phyloP scores from a whole-genome alignment of 2,888 invertebrate species.

The Clitarchus hookeri region DNA sequence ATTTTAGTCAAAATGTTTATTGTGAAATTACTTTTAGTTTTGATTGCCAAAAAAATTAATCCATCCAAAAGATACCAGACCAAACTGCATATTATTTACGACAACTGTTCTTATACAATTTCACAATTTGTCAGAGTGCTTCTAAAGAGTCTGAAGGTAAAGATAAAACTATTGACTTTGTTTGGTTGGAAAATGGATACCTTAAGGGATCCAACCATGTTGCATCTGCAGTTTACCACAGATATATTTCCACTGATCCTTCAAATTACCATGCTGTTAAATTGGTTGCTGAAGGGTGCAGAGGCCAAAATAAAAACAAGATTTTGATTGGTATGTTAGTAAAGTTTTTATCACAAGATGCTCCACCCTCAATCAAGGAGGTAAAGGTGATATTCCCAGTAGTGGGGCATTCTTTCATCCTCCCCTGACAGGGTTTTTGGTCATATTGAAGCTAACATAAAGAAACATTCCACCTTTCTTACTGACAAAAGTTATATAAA shows the following conservation, averaged over 20 bases:
- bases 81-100: too few species aligned
- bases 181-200: too few species aligned
- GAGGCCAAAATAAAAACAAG: not conserved
- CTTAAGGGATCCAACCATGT: too few species aligned
- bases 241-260: not conserved
- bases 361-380: not conserved
- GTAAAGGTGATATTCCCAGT: not conserved
- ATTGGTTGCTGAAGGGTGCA: not conserved
- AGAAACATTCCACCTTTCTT: slow-evolving; percentile 10
- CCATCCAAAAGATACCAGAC: too few species aligned
- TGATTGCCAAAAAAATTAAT: too few species aligned
- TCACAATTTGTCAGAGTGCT: too few species aligned
- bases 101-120: too few species aligned
- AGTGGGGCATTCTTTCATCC: not conserved
- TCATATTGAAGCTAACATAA: not conserved
- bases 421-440: not conserved
- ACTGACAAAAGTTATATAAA: not conserved
- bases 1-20: too few species aligned
- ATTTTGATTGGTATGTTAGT: not conserved
- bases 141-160: too few species aligned
- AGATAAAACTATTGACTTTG: too few species aligned
- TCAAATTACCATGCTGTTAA: not conserved
- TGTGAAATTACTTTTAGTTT: too few species aligned
- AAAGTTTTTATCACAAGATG: not conserved
- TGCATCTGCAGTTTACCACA: slow-evolving; percentile 18